These are phyloP conservation scores for Hippocampus zosterae DNA, from an alignment of 2,113 vertebrate genomes.

Conservation along the genomic window DNA sequence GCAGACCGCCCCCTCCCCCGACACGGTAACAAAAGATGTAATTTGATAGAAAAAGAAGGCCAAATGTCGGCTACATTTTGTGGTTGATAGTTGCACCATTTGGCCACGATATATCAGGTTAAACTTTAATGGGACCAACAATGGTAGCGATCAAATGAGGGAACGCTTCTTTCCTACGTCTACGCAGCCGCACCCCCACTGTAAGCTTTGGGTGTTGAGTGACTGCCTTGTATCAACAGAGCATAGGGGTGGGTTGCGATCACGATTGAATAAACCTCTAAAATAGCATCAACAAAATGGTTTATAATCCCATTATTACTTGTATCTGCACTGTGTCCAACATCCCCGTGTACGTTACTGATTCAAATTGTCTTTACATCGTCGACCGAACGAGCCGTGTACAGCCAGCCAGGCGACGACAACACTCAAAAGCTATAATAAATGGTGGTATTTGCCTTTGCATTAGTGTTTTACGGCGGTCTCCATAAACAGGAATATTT, in stretches of 20 bases:
- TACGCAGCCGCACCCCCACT: too few relatives aligned
- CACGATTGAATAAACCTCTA: not conserved
- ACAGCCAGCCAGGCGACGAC: conserved; percentile 32
- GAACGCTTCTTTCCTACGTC: too few relatives aligned
- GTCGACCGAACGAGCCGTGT: conserved; percentile 8
- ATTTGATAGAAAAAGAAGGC: not conserved
- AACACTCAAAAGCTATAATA: conserved; percentile 36
- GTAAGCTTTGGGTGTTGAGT: not conserved
- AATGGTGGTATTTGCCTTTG: conserved; percentile 51
- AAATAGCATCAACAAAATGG: too few relatives aligned
- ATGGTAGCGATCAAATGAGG: not conserved
- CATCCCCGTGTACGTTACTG: not conserved
- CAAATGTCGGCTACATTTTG: not conserved
- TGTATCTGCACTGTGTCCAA: not conserved
- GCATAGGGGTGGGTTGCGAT: not conserved
- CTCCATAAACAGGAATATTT: conserved; percentile 72
- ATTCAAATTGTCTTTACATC: conserved; percentile 23
- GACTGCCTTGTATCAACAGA: not conserved
- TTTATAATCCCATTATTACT: not conserved
- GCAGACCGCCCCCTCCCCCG: not conserved
- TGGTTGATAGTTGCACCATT: not conserved
- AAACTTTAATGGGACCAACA: not conserved
- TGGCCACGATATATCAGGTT: not conserved
- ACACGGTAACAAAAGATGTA: not conserved
- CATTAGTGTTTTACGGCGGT: conserved; percentile 63